Base-by-base conservation (phyloP, 2,888 invertebrate genomes). In the Rotaria macrura region DNA sequence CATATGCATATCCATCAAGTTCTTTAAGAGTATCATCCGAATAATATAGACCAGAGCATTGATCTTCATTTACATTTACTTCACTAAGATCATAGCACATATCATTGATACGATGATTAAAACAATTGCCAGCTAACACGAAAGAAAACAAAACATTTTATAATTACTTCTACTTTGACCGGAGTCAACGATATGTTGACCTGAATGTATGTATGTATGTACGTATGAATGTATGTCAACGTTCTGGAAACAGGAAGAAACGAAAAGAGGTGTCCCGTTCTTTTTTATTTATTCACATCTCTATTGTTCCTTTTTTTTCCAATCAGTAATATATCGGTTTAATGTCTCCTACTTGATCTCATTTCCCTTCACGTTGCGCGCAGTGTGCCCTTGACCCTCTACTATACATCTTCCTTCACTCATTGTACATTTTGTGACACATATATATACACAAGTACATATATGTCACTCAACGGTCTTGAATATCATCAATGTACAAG, bases 61-160 rank as follows among this genome's bases (percentile, higher is more conserved):
- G 79, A 6, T 79, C 79, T 79, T 79, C 79, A 25, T 2, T 43
- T 25, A 43, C 43, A 79, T 79, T 43, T 12, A 25, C 10, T 79
- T 79, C 79, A 79, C 43, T 79, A 10, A 79, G 25, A 79, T 43
- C 79, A 43, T 43, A 79, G 43, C 79, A 79, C 79, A 79, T 79
- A 43, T 79, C 79, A 79, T 43, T 79, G n/a, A 79, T 40, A 43
- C 79, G 79, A 79, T 79, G 79, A 79, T 79, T n/a, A 79, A 79
- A 79, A 79, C 79, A 79, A 43, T 79, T 79, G 79, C 79, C 79
- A 79, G 79, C 79, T 79, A 43, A 79, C 43, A 0, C 5, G 38
- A 4, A 65, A 12, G n/a, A 34, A 65, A 65, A 34, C 20, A 20
- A 29, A 65, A 34, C 34, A 17, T 29, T 17, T 65, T 65, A 65